phyloP scores from a whole-genome alignment of 2,888 invertebrate species.

The Drosophila kambysellisi region DNA sequence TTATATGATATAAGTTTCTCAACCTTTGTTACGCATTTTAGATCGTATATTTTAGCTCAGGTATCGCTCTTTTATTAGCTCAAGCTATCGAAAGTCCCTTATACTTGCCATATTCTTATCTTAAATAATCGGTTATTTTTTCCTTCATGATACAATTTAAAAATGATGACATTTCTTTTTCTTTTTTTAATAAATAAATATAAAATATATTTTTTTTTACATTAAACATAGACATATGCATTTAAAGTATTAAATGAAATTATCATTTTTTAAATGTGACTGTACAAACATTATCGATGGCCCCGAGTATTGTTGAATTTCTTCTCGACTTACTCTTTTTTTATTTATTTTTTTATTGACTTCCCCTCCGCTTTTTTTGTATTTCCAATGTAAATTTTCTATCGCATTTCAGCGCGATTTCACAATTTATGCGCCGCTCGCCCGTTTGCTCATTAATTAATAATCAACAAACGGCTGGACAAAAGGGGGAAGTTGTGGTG shows the following conservation, averaged over 20 bases:
- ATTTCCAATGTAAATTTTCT: constrained; percentile 18
- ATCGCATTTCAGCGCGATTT: constrained; percentile 37
- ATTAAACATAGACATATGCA: neutral
- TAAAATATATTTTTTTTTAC: neutral
- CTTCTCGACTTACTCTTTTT: neutral
- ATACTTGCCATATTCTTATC: neutral
- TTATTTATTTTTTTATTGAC: neutral
- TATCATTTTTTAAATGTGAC: neutral
- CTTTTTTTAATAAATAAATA: neutral
- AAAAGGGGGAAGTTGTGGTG: constrained; percentile 1
- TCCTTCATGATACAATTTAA: too few relatives aligned
- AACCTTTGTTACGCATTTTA: neutral
- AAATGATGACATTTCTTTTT: neutral
- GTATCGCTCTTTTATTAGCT: neutral
- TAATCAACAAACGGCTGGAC: constrained; percentile 45
- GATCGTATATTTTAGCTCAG: neutral
- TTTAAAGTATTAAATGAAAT: neutral
- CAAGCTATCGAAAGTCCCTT: neutral
- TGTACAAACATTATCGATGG: neutral
- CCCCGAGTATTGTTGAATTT: neutral
- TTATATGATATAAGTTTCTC: neutral
- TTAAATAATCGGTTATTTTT: neutral
- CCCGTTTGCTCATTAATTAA: constrained; percentile 65
- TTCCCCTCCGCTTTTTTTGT: neutral
- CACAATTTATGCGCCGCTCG: constrained; percentile 29